Percentiles rank a stretch among this genome's conserved stretches.
Conservation (phyloP, 2,113 vertebrate species). For the Rhinoptilus africanus region DNA sequence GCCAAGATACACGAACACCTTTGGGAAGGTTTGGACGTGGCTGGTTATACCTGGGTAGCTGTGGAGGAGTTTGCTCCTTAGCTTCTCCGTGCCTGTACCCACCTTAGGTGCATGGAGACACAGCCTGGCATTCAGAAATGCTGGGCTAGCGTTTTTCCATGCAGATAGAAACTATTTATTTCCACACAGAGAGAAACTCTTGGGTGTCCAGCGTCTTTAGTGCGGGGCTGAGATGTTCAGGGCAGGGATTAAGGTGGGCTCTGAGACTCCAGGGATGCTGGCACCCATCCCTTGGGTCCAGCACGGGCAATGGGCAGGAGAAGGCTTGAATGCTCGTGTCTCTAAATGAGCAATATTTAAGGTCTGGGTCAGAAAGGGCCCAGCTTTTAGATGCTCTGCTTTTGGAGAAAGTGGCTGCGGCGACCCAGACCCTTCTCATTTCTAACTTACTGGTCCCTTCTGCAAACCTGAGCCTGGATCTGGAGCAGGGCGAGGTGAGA, state of each 20-base stretch:
- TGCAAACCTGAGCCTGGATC: not conserved
- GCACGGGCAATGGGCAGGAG: accelerated
- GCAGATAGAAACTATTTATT: not conserved
- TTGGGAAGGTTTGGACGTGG: not conserved
- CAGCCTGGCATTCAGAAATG: not conserved
- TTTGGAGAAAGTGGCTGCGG: not conserved
- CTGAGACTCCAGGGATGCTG: not conserved
- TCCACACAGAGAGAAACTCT: not conserved
- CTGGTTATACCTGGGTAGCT: not conserved
- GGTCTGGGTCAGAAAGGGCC: not conserved
- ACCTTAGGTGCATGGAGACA: not conserved
- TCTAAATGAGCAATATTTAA: not conserved
- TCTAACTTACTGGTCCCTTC: not conserved
- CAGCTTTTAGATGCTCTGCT: not conserved
- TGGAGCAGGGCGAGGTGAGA: not conserved
- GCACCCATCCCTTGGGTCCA: not conserved
- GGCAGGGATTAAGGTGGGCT: not conserved
- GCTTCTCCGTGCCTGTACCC: not conserved
- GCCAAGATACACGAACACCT: not conserved
- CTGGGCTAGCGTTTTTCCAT: not conserved
- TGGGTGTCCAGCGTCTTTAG: not conserved
- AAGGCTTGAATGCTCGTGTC: not conserved
- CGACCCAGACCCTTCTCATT: not conserved
- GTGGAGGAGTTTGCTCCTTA: not conserved
- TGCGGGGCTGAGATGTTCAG: not conserved